Evolutionary conservation across 2,888 invertebrate species (phyloP), one percentile per base, ranked within the genome.

Genomic region (Drosophila infuscata): DNA sequence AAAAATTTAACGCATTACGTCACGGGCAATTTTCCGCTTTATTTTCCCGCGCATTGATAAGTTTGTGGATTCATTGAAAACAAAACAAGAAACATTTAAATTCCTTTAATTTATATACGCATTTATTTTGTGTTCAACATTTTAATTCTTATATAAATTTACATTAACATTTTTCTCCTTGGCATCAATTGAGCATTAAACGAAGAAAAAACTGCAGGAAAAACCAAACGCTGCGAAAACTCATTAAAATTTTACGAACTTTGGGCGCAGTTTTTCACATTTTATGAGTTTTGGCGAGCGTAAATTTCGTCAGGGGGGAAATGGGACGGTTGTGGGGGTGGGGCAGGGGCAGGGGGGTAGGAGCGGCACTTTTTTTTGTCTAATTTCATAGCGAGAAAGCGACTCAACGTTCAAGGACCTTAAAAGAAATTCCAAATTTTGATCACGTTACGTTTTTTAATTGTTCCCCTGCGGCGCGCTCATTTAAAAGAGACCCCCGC

Each of bases 361-460:
- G 6, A 5, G 35, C 64, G 67, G 76, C 82, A 79, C 83, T 85
- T 88, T 25, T 25, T 25, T 25, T 25, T 86, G 88, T 86, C 83
- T 88, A 88, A 85, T 85, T 85, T 85, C 81, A 80, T 84, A 82
- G 71, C 83, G 4, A 8, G 65, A 70, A 70, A 69, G 70, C 76
- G 80, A 79, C 15, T 0, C 79, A 12, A 49, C 49, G 78, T 83
- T 79, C 83, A 88, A 88, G 89, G 89, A 82, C 85, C 88, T 80
- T 51, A 60, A 83, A 76, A 71, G 82, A 82, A 86, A 90, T 90
- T 86, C 73, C 56, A 81, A 88, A 90, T 91, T 88, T 88, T 84
- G 88, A 90, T 90, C 90, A 90, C 90, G 89, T 87, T 87, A 87
- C 82, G 76, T 87, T 89, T 88, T 90, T 90, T 89, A 85, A 89